phyloP scores from a whole-genome alignment of 1,140 invertebrate genomes.

The Choristoneura fumiferana region DNA sequence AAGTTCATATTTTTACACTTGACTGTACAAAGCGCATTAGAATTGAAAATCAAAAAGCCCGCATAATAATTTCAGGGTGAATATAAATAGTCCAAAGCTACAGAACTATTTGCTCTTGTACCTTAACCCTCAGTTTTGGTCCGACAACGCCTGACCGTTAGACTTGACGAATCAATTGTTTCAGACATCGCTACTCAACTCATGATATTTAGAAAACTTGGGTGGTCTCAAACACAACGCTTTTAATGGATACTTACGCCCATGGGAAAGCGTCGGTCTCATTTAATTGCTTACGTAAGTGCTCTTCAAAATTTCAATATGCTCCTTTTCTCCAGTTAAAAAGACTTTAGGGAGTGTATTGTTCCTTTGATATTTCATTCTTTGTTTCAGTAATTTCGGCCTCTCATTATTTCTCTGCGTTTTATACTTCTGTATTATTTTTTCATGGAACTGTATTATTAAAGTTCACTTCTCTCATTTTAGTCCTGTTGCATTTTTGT shows the following conservation, averaged over 20 bases:
- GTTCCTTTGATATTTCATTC: not conserved
- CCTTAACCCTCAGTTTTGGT: slow-evolving; percentile 16
- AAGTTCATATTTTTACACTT: too few species aligned
- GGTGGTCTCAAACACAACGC: slow-evolving; percentile 17
- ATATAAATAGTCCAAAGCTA: too few species aligned
- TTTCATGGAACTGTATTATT: not conserved
- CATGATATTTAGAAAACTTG: slow-evolving; percentile 1
- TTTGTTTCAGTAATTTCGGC: not conserved
- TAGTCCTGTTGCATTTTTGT: too few species aligned
- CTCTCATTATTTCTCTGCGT: not conserved
- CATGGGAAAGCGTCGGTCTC: not conserved
- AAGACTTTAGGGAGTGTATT: slow-evolving; percentile 1
- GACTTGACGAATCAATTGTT: slow-evolving; percentile 39
- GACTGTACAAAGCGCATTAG: too few species aligned
- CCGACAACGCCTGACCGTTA: slow-evolving; percentile 18
- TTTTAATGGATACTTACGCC: not conserved
- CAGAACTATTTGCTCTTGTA: not conserved
- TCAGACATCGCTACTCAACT: slow-evolving; percentile 27
- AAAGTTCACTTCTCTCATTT: too few species aligned
- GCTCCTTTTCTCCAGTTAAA: not conserved
- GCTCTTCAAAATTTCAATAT: slow-evolving; percentile 8
- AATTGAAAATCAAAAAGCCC: too few species aligned
- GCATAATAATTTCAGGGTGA: too few species aligned
- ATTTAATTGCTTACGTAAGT: slow-evolving; percentile 4
- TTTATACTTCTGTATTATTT: not conserved